Evolutionary conservation across 2,113 vertebrate genomes (phyloP).

Genomic region (Xenopus tropicalis): DNA sequence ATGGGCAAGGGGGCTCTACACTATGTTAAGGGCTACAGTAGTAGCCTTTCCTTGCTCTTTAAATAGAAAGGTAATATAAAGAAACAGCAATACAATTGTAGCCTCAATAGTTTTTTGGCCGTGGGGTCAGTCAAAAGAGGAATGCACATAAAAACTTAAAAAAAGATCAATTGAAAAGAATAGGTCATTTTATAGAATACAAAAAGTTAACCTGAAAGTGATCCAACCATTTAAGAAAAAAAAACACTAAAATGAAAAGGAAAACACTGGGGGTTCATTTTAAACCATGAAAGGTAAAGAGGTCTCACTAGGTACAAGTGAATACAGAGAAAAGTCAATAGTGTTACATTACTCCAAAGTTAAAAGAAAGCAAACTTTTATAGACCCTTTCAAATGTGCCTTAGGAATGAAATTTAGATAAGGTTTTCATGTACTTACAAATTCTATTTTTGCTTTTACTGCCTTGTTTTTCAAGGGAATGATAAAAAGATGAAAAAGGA

Average conservation of each 20-base stretch:
- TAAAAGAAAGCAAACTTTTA: slow-evolving; percentile 1
- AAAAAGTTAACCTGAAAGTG: too few species aligned
- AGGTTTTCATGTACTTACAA: background rate
- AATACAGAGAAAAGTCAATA: background rate
- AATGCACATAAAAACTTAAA: too few species aligned
- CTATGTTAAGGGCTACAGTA: too few species aligned
- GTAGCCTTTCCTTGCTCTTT: too few species aligned
- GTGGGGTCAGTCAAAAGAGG: too few species aligned
- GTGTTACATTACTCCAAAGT: background rate
- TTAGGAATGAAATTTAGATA: slow-evolving; percentile 1
- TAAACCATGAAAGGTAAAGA: background rate
- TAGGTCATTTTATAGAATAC: too few species aligned
- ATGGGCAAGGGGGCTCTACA: too few species aligned
- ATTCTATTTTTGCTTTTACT: slow-evolving; percentile 1
- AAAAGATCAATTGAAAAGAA: too few species aligned
- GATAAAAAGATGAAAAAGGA: background rate
- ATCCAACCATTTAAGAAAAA: too few species aligned
- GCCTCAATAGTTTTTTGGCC: too few species aligned
- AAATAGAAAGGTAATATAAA: too few species aligned
- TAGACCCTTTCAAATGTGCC: background rate
- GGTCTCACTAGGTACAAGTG: background rate
- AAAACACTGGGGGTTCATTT: background rate
- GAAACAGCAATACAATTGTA: too few species aligned
- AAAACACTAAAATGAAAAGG: background rate
- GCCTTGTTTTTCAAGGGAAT: background rate